A percentile compares a stretch with the other conserved stretches of the same genome.
Conservation (phyloP, 2,888 invertebrate species). For the Cataglyphis altisquamis region DNA sequence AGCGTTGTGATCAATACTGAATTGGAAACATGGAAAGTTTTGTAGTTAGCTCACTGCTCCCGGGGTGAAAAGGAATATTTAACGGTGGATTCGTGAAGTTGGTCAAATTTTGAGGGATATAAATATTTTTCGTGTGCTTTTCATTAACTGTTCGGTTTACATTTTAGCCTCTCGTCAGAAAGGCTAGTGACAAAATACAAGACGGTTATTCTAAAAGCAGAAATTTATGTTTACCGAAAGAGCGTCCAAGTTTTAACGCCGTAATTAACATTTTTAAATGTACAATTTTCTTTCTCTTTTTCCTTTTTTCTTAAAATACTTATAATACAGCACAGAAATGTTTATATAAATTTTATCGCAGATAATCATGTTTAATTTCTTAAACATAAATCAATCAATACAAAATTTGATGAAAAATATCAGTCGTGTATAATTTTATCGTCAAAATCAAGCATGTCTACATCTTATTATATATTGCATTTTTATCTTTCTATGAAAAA, state of each 20-base stretch:
- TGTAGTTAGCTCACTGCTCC: not conserved
- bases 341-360: not conserved
- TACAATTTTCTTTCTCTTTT: not conserved
- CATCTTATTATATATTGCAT: not conserved
- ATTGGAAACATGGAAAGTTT: conserved; percentile 31
- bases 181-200: conserved; percentile 4
- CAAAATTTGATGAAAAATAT: not conserved
- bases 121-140: conserved; percentile 52
- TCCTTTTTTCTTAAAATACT: not conserved
- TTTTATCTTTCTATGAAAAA: not conserved
- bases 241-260: conserved; percentile 1
- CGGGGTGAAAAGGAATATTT: not conserved
- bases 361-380: not conserved
- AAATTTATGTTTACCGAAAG: conserved; percentile 21
- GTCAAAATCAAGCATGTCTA: not conserved
- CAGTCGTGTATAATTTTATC: not conserved
- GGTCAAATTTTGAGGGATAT: conserved; percentile 36
- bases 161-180: conserved; percentile 24
- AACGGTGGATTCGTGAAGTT: conserved; percentile 21
- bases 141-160: conserved; percentile 50
- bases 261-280: conserved; percentile 38
- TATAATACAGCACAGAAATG: not conserved
- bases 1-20: conserved; percentile 42
- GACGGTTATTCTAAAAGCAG: conserved; percentile 12
- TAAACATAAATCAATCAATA: not conserved